Conservation (phyloP, 2,888 invertebrate species). For the Miltochrista miniata region DNA sequence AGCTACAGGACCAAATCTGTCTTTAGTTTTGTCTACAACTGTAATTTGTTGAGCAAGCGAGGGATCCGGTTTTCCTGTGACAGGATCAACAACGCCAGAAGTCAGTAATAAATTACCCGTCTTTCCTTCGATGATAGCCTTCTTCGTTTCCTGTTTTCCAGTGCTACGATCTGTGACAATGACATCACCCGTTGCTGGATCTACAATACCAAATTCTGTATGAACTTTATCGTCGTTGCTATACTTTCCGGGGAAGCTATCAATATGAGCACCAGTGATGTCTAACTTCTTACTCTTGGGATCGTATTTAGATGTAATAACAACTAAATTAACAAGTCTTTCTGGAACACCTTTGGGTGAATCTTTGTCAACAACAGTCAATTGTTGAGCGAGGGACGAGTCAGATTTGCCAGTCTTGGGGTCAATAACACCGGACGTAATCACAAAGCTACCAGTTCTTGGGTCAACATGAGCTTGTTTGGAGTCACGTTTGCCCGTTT, state of each 20-base stretch:
- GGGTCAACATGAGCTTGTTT: slow-evolving; percentile 84
- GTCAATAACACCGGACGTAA: slow-evolving; percentile 84
- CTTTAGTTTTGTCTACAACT: slow-evolving; percentile 71
- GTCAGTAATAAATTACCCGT: slow-evolving; percentile 84
- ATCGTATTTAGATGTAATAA: slow-evolving; percentile 84
- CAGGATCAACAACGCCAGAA: slow-evolving; percentile 83
- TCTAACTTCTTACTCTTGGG: slow-evolving; percentile 79
- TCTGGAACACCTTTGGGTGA: slow-evolving; percentile 74
- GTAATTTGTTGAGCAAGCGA: slow-evolving; percentile 83
- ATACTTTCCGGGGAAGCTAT: slow-evolving; percentile 66
- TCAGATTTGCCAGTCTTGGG: slow-evolving; percentile 85
- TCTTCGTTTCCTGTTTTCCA: slow-evolving; percentile 85
- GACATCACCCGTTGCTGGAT: slow-evolving; percentile 83
- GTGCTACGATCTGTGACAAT: slow-evolving; percentile 84
- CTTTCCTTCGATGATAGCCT: slow-evolving; percentile 85
- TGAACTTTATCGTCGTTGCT: slow-evolving; percentile 81
- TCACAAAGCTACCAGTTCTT: slow-evolving; percentile 81
- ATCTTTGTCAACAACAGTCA: slow-evolving; percentile 74
- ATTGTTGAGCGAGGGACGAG: slow-evolving; percentile 85
- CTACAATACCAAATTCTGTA: slow-evolving; percentile 83
- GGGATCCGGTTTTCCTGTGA: slow-evolving; percentile 80
- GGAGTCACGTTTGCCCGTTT: slow-evolving; percentile 85
- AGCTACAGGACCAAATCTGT: slow-evolving; percentile 63
- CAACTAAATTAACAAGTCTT: slow-evolving; percentile 76
- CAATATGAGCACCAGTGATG: slow-evolving; percentile 77